phyloP scores from a whole-genome alignment of 2,797 vertebrate species.

The Crenuchus spilurus region DNA sequence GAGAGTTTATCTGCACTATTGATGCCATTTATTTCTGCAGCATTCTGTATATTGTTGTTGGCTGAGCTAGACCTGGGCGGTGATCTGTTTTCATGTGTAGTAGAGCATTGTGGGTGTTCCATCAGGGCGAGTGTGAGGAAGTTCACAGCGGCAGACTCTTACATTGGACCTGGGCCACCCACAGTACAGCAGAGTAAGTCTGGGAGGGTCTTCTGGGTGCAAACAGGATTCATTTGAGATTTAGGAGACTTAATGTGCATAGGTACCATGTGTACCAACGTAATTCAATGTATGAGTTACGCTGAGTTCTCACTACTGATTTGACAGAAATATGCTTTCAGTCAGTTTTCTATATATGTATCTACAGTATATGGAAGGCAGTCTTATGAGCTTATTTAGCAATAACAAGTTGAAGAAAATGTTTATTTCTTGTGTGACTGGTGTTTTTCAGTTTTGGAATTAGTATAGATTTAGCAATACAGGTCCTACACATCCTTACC shows the following conservation, averaged over 20 bases:
- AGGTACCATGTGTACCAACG: background rate
- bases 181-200: background rate
- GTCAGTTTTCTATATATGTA: too few species aligned
- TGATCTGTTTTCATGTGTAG: constrained; percentile 14
- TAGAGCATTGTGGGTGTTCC: constrained; percentile 25
- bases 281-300: too few species aligned
- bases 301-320: too few species aligned
- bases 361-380: too few species aligned
- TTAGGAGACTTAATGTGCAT: background rate
- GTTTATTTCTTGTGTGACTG: too few species aligned
- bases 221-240: background rate
- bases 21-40: constrained; percentile 1
- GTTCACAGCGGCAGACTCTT: constrained; percentile 9
- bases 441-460: too few species aligned
- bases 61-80: background rate
- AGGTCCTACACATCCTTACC: too few species aligned
- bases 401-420: too few species aligned
- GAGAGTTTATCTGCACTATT: background rate
- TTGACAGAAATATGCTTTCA: too few species aligned
- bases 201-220: background rate
- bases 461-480: too few species aligned
- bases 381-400: too few species aligned
- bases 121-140: constrained; percentile 7
- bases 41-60: constrained; percentile 20
- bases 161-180: constrained; percentile 16